These are phyloP conservation scores for Epirrita christyi DNA, from an alignment of 2,888 invertebrate species.

Conservation along the genomic window DNA sequence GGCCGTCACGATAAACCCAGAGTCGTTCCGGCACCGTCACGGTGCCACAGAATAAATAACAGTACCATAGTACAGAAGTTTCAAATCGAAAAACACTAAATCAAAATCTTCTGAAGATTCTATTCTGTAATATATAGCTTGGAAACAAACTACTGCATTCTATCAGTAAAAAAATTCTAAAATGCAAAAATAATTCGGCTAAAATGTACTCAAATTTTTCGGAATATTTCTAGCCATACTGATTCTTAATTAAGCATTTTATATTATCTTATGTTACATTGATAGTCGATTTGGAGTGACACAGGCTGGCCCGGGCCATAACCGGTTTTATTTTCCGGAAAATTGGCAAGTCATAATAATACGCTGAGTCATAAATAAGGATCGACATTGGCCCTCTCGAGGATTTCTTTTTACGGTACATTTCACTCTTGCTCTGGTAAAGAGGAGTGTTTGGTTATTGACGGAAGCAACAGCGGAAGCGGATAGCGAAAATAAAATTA, in stretches of 20 bases:
- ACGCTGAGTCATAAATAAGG: constrained; percentile 82
- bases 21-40: constrained; percentile 2
- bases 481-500: not conserved
- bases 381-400: constrained; percentile 78
- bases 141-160: no score
- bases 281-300: constrained; percentile 3
- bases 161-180: no score
- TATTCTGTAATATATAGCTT: no score
- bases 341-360: constrained; percentile 83
- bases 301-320: constrained; percentile 47
- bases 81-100: no score
- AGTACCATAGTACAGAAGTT: not conserved
- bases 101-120: no score
- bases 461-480: constrained; percentile 26
- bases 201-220: no score
- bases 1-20: constrained; percentile 50
- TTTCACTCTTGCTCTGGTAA: constrained; percentile 66
- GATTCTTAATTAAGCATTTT: no score
- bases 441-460: constrained; percentile 19
- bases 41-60: constrained; percentile 3
- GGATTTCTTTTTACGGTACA: constrained; percentile 79
- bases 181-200: no score
- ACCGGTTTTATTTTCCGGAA: constrained; percentile 80
- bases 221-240: no score
- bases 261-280: not conserved